Percentiles rank a stretch among this genome's conserved stretches.
Evolutionary conservation across 2,113 vertebrate genomes (phyloP).

Genomic region (Tragelaphus buxtoni): DNA sequence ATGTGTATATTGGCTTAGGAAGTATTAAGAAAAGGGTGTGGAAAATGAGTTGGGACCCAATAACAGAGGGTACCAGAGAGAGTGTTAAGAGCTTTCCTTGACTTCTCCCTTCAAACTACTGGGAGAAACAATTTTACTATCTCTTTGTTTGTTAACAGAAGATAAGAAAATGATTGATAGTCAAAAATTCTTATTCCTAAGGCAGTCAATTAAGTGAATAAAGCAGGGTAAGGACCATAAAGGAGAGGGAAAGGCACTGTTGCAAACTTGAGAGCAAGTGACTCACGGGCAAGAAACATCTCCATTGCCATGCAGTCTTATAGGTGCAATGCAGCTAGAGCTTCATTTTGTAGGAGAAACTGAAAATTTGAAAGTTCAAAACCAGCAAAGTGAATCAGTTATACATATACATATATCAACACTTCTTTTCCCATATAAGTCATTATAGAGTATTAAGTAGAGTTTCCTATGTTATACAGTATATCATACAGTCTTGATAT

Average conservation of each 20-base stretch:
- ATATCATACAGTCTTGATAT: not conserved
- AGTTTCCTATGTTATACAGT: not conserved
- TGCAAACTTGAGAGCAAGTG: not conserved
- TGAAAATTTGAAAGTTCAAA: not conserved
- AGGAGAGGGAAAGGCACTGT: not conserved
- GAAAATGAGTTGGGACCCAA: not conserved
- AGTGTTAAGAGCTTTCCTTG: not conserved
- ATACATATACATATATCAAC: not conserved
- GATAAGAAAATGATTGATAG: not conserved
- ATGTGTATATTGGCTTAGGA: not conserved
- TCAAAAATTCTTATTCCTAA: not conserved
- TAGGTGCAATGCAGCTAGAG: accelerated
- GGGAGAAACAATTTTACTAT: not conserved
- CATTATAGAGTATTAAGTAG: not conserved
- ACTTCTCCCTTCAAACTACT: not conserved
- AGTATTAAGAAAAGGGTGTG: not conserved
- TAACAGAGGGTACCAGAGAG: not conserved
- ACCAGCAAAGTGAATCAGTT: not conserved
- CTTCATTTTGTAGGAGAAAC: not conserved
- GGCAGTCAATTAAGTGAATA: not conserved
- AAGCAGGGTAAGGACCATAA: not conserved
- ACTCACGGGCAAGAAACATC: not conserved
- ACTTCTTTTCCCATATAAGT: not conserved
- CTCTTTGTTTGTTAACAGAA: not conserved
- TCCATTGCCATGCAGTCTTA: accelerated